These are phyloP conservation scores for Elymnias hypermnestra DNA, from an alignment of 1,140 invertebrate species.

Conservation along the genomic window DNA sequence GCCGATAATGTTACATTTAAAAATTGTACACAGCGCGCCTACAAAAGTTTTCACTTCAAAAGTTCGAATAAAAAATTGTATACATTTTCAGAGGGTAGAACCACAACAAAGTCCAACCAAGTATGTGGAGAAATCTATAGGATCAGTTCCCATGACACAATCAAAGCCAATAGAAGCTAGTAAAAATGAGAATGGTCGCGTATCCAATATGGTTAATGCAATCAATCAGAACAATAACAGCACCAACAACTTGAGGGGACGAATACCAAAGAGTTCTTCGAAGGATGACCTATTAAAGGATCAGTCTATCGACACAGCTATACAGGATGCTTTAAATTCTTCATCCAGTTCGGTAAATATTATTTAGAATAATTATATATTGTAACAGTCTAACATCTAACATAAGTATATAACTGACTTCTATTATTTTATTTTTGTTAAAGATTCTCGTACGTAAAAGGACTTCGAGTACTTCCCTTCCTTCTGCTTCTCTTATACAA, in stretches of 20 bases:
- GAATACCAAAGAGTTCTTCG: constrained; percentile 67
- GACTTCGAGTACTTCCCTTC: no score
- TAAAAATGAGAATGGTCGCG: constrained; percentile 52
- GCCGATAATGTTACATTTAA: no score
- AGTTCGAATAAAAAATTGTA: no score
- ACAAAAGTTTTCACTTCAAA: no score
- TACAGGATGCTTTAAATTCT: constrained; percentile 67
- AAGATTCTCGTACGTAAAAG: no score
- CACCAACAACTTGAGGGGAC: constrained; percentile 40
- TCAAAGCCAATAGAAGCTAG: constrained; percentile 33
- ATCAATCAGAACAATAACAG: constrained; percentile 50
- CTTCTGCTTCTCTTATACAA: no score
- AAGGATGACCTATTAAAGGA: constrained; percentile 69
- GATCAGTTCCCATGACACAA: constrained; percentile 30
- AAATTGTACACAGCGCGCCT: no score
- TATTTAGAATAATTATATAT: no score
- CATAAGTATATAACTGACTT: no score
- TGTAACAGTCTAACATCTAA: no score
- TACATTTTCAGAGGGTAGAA: constrained; percentile 62
- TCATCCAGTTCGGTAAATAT: constrained; percentile 66
- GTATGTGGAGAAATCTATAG: constrained; percentile 63
- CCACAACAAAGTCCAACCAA: constrained; percentile 68
- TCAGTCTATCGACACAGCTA: constrained; percentile 45
- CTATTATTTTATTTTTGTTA: no score
- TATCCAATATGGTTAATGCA: constrained; percentile 68